phyloP scores from a whole-genome alignment of 2,888 invertebrate genomes.

The Trichopoda pennipes region DNA sequence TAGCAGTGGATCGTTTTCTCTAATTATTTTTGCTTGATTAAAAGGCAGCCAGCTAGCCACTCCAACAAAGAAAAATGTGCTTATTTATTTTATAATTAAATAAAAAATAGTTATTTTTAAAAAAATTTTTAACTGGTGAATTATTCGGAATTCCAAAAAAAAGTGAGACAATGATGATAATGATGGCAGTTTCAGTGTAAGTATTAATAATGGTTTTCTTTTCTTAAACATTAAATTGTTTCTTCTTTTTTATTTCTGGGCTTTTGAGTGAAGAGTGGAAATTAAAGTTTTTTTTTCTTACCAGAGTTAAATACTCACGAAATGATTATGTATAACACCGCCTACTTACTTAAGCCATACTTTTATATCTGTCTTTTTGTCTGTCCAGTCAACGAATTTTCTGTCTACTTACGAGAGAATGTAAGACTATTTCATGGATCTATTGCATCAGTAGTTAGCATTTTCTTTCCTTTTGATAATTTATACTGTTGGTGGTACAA shows the following conservation, averaged over 20 bases:
- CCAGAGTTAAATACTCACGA: constrained; percentile 66
- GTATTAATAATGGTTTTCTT: constrained; percentile 56
- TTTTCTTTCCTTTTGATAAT: constrained; percentile 31
- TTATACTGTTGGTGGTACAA: constrained; percentile 53
- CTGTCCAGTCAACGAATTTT: constrained; percentile 16
- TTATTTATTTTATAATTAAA: background rate
- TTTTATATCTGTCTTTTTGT: constrained; percentile 12
- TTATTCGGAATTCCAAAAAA: too few species aligned
- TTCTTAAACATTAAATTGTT: constrained; percentile 21
- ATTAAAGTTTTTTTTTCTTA: constrained; percentile 48
- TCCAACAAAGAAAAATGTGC: constrained; percentile 3
- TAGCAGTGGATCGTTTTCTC: background rate
- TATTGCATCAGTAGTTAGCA: constrained; percentile 30
- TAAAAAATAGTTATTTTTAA: background rate
- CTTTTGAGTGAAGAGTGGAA: constrained; percentile 54
- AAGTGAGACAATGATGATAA: too few species aligned
- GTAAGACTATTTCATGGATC: constrained; percentile 23
- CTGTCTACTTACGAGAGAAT: constrained; percentile 16
- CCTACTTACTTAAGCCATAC: constrained; percentile 54
- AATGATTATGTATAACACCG: constrained; percentile 67
- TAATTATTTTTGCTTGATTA: background rate
- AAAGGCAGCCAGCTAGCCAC: constrained; percentile 8
- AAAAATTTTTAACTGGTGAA: too few species aligned
- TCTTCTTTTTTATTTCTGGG: background rate
- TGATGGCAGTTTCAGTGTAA: constrained; percentile 23